phyloP scores from a whole-genome alignment of 2,113 vertebrate species.

The Zapornia atra region DNA sequence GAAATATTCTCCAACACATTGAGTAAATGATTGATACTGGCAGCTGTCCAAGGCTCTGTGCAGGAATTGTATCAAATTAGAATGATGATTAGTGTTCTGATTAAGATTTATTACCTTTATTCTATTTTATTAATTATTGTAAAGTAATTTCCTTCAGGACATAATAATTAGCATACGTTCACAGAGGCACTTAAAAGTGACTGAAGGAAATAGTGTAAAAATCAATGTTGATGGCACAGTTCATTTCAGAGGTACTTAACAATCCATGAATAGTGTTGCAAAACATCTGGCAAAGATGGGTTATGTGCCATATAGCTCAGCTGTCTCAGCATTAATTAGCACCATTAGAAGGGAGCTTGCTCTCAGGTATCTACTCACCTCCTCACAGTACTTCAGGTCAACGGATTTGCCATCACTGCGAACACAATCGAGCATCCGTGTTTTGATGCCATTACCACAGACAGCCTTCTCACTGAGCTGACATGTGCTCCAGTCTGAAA shows the following conservation, averaged over 20 bases:
- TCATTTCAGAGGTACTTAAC: conserved; percentile 61
- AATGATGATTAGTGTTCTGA: conserved; percentile 72
- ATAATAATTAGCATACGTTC: conserved; percentile 67
- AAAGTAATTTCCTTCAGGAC: conserved; percentile 62
- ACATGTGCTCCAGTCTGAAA: conserved; percentile 96
- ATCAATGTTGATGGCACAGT: conserved; percentile 20
- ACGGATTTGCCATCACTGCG: conserved; percentile 95
- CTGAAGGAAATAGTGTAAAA: conserved; percentile 60
- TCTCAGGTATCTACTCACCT: conserved; percentile 80
- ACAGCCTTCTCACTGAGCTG: conserved; percentile 94
- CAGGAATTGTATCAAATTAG: conserved; percentile 71
- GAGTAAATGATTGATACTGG: conserved; percentile 68
- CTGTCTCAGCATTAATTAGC: conserved; percentile 46
- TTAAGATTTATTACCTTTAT: conserved; percentile 78
- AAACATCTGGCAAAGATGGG: conserved; percentile 58
- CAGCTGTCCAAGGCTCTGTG: conserved; percentile 64
- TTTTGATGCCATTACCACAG: conserved; percentile 92
- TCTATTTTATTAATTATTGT: conserved; percentile 77
- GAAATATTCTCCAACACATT: conserved; percentile 61
- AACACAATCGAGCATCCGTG: conserved; percentile 95
- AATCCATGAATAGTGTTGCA: conserved; percentile 31
- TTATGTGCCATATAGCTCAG: not conserved
- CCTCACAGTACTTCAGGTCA: conserved; percentile 90
- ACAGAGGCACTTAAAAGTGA: conserved; percentile 38
- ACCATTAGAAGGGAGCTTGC: not conserved